Evolutionary conservation across 1,140 invertebrate species (phyloP).

Genomic region (Drosophila azteca): DNA sequence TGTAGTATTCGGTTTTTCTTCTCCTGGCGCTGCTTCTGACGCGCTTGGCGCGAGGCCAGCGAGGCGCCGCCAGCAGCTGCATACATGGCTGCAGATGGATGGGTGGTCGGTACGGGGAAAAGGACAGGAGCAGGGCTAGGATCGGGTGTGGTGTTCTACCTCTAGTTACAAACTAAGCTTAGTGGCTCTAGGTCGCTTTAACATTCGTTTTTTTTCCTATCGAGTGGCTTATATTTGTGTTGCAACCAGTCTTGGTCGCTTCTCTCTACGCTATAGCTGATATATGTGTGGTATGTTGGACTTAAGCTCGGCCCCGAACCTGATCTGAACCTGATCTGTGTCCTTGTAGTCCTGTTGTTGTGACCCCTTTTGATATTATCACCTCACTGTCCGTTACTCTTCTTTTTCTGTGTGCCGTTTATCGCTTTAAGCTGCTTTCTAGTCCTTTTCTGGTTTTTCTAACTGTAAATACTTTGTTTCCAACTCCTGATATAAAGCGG

Average conservation of each 20-base stretch:
- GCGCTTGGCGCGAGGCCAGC: slow-evolving; percentile 88
- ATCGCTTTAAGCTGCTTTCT: too few relatives aligned
- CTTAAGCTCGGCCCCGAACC: too few relatives aligned
- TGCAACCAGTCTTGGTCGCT: slow-evolving; percentile 4
- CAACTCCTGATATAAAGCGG: slow-evolving; percentile 49
- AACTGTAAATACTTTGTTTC: slow-evolving; percentile 1
- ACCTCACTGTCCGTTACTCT: too few relatives aligned
- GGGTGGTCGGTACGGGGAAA: background rate
- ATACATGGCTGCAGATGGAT: slow-evolving; percentile 85
- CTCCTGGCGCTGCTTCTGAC: slow-evolving; percentile 84
- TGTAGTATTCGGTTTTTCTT: slow-evolving; percentile 84
- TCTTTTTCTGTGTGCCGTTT: too few relatives aligned
- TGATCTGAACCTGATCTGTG: too few relatives aligned
- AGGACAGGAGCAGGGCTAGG: slow-evolving; percentile 1
- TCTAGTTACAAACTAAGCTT: slow-evolving; percentile 56
- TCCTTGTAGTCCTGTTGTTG: too few relatives aligned
- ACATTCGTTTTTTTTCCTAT: slow-evolving; percentile 40
- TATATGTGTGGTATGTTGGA: too few relatives aligned
- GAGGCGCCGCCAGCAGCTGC: slow-evolving; percentile 90
- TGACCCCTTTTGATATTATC: too few relatives aligned
- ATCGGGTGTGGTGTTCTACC: slow-evolving; percentile 1
- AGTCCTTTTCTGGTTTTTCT: too few relatives aligned
- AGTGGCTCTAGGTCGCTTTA: slow-evolving; percentile 14
- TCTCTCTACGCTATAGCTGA: too few relatives aligned
- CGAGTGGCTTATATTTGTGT: background rate